A percentile compares a stretch with the other conserved stretches of the same genome.
Evolutionary conservation across 2,888 invertebrate species (phyloP).

Genomic region (Chrysolina americana): DNA sequence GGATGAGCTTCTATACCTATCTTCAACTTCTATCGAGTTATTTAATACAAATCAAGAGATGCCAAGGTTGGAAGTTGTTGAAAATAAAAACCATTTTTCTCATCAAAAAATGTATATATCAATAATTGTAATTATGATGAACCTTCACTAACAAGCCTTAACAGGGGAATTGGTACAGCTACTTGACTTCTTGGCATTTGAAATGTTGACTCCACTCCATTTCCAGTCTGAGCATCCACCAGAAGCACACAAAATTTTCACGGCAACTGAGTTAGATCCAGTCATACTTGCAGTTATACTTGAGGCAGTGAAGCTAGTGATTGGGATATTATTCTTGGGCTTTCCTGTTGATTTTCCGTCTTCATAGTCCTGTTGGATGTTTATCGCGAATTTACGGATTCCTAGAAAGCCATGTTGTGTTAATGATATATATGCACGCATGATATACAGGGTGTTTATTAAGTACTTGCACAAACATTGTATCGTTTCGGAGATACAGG

Average conservation of each 20-base stretch:
- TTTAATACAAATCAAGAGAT: too few species aligned
- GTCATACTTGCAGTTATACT: conserved; percentile 41
- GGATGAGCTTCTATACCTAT: too few species aligned
- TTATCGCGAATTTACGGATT: conserved; percentile 47
- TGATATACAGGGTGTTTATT: too few species aligned
- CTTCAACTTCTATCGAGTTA: too few species aligned
- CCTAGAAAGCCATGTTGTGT: conserved; percentile 17
- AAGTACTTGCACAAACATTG: too few species aligned
- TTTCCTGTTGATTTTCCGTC: conserved; percentile 38
- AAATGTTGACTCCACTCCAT: conserved; percentile 42
- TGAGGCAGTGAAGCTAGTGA: conserved; percentile 38
- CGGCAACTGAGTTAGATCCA: conserved; percentile 17
- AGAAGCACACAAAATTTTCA: conserved; percentile 49
- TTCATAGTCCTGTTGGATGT: conserved; percentile 51
- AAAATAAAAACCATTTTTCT: not conserved
- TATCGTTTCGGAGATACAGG: too few species aligned
- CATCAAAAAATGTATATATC: too few species aligned
- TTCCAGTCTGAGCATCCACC: conserved; percentile 45
- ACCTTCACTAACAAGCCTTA: conserved; percentile 25
- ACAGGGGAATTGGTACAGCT: conserved; percentile 33
- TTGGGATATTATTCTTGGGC: conserved; percentile 48
- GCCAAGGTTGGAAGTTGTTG: not conserved
- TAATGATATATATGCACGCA: too few species aligned
- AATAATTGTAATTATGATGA: not conserved
- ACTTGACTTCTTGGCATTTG: conserved; percentile 30